Percentiles rank a stretch among this genome's conserved stretches.
Evolutionary conservation across 2,113 vertebrate genomes (phyloP).

Genomic region (Sphaerodactylus townsendi): DNA sequence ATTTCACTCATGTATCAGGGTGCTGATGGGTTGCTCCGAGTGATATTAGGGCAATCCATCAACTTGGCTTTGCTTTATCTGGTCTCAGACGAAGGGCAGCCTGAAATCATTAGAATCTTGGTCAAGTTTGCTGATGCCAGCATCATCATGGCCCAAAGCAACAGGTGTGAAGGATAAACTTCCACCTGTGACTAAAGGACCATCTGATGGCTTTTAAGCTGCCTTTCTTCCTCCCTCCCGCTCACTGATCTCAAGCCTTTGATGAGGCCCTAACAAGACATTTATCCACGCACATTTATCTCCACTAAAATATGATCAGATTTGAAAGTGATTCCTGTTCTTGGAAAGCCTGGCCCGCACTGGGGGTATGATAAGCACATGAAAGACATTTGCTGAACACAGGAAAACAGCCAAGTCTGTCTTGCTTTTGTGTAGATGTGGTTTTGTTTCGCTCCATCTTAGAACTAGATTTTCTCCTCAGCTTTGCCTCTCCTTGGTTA

Average conservation of each 20-base stretch:
- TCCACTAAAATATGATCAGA: slow-evolving; percentile 9
- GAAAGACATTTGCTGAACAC: neutral
- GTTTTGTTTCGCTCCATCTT: neutral
- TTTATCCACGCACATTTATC: neutral
- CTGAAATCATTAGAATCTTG: neutral
- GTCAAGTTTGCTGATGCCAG: neutral
- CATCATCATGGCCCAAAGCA: neutral
- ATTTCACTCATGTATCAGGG: neutral
- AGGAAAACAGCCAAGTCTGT: neutral
- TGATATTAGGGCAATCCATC: neutral
- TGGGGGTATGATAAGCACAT: neutral
- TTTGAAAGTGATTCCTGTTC: neutral
- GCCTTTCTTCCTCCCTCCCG: neutral
- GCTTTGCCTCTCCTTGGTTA: neutral
- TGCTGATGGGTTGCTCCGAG: neutral
- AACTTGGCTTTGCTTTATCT: neutral
- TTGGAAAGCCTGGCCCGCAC: neutral
- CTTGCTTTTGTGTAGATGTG: neutral
- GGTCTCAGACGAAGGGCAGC: neutral
- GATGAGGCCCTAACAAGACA: slow-evolving; percentile 1
- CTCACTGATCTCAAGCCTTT: slow-evolving; percentile 3
- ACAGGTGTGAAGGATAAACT: neutral
- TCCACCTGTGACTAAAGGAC: slow-evolving; percentile 11
- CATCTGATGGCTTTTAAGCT: slow-evolving; percentile 7
- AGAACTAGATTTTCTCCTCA: neutral